phyloP scores from a whole-genome alignment of 2,113 vertebrate genomes.

The Pterocles burchelli region DNA sequence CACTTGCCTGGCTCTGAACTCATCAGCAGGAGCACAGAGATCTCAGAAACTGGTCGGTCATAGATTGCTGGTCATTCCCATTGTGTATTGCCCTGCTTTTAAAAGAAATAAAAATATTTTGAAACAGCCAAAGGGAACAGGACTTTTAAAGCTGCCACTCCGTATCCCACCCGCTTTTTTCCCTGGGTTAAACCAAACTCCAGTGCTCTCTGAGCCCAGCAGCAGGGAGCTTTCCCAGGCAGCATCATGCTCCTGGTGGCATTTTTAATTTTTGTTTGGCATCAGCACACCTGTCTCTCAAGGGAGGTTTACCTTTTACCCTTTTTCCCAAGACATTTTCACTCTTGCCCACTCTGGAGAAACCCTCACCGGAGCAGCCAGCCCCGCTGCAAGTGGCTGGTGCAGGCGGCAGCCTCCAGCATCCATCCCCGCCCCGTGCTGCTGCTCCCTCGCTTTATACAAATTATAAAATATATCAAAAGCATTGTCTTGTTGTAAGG shows the following conservation, averaged over 20 bases:
- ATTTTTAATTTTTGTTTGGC: neutral
- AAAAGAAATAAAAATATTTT: neutral
- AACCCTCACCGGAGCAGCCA: accelerated
- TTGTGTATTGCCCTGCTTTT: neutral
- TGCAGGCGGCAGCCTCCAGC: neutral
- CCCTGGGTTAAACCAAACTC: neutral
- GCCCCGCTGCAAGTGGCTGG: neutral
- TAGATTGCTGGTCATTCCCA: neutral
- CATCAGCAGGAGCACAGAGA: neutral
- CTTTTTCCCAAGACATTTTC: neutral
- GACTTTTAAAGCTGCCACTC: neutral
- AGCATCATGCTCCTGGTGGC: neutral
- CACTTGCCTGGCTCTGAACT: neutral
- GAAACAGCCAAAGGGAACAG: neutral
- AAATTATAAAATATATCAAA: neutral
- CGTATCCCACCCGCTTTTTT: neutral
- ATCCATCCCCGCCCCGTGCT: accelerated
- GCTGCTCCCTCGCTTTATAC: neutral
- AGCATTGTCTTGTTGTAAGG: neutral
- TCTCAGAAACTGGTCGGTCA: neutral
- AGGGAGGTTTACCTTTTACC: neutral
- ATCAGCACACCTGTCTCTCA: neutral
- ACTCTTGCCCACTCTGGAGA: accelerated
- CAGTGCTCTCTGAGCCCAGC: neutral
- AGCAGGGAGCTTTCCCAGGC: neutral